Conservation (phyloP, 2,113 vertebrate species). For the Talpa occidentalis region DNA sequence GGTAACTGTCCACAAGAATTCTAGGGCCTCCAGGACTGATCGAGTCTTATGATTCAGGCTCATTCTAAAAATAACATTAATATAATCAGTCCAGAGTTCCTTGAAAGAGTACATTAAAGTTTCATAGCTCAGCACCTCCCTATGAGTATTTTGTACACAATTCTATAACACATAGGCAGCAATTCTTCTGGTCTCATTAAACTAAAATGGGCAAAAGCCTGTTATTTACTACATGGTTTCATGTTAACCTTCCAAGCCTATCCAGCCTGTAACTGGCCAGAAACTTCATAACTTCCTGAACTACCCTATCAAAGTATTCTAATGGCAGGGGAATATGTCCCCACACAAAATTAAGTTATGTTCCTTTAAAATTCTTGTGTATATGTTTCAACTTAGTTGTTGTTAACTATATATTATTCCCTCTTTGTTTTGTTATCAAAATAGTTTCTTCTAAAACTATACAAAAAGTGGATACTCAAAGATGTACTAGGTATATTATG, state of each 20-base stretch:
- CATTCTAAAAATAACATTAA: conserved; percentile 31
- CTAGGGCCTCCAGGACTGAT: not conserved
- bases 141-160: not conserved
- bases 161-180: not conserved
- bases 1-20: not conserved
- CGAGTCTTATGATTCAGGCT: not conserved
- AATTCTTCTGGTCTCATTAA: not conserved
- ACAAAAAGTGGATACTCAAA: not conserved
- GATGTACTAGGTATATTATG: not conserved
- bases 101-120: conserved; percentile 21
- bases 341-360: not conserved
- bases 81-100: not conserved
- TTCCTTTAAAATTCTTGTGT: not conserved
- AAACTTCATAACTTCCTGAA: not conserved
- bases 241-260: not conserved
- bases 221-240: not conserved
- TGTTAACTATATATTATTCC: not conserved
- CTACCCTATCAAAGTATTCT: not conserved
- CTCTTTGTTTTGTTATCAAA: not conserved
- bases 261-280: not conserved
- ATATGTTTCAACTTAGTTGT: not conserved
- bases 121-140: conserved; percentile 12
- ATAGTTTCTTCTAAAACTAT: conserved; percentile 30
- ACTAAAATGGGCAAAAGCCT: not conserved
- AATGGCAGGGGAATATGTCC: not conserved